Evolutionary conservation across 2,888 invertebrate species (phyloP), one percentile per base, ranked within the genome.

Genomic region (Agrotis ipsilon): DNA sequence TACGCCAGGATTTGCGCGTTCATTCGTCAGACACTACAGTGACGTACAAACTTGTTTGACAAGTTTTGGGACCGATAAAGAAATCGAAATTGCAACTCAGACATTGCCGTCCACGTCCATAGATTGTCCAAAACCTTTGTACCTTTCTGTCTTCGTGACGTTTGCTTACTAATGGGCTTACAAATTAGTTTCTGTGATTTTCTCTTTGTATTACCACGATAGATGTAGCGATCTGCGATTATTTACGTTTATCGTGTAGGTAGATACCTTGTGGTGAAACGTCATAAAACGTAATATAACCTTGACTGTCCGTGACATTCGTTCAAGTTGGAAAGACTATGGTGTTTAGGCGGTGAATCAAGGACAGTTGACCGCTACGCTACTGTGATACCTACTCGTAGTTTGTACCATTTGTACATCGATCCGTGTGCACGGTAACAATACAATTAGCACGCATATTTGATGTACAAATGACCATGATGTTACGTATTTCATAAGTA

Each of bases 21-120:
- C 60, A 46, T 55, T 60, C 24, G 46, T 62, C 61, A 46, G 27
- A 49, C 7, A 16, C 14, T 16, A 16, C 13, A 24, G 49, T 78
- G 69, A 70, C 67, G 73, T 46, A 55, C 7, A 51, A 64, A 82
- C 83, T 67, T 43, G 83, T 81, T 72, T 72, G 69, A 65, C 80
- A 62, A 65, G 58, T 66, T 67, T 51, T 51, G 46, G 48, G 46
- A 63, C 52, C 27, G 46, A 81, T 76, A 54, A 65, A 69, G 32
- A 76, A 77, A 62, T 68, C 65, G 24, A 57, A 82, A 68, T 46
- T 49, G 58, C 73, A 68, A 51, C 51, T 58, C 49, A 46, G 62
- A 54, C 46, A 63, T 68, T 57, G 52, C 16, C 54, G 46, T 24
- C 63, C 39, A 24, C 54, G 46, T 24, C 63, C 39, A 24, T 68